phyloP scores from a whole-genome alignment of 2,113 vertebrate genomes.

The Microcebus lehilahytsara region DNA sequence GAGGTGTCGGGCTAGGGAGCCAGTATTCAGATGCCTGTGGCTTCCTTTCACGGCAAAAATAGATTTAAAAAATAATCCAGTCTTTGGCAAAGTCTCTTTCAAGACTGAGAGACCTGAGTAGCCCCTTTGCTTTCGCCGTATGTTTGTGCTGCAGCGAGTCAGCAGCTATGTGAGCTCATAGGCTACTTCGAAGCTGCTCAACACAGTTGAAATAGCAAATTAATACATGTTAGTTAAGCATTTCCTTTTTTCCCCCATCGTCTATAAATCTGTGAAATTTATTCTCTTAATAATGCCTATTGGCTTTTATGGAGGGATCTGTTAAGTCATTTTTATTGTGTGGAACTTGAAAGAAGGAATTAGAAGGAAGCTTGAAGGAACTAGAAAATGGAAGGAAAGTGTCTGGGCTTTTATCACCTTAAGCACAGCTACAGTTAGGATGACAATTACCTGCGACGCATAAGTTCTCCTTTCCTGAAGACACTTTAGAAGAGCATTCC shows the following conservation, averaged over 20 bases:
- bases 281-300: background rate
- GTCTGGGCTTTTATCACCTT: background rate
- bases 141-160: conserved; percentile 13
- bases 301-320: background rate
- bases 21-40: conserved; percentile 72
- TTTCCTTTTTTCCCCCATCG: background rate
- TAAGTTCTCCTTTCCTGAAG: background rate
- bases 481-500: background rate
- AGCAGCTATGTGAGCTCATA: background rate
- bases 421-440: background rate
- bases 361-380: background rate
- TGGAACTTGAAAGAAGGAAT: background rate
- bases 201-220: conserved; percentile 35
- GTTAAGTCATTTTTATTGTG: background rate
- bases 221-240: background rate
- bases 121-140: background rate
- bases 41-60: conserved; percentile 76
- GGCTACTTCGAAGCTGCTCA: conserved; percentile 30
- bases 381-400: background rate
- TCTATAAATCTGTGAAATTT: background rate
- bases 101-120: conserved; percentile 1
- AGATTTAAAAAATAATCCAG: conserved; percentile 75
- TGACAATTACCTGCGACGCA: background rate
- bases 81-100: conserved; percentile 49
- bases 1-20: conserved; percentile 55